Percentiles rank a stretch among this genome's conserved stretches.
These are phyloP conservation scores for Nothocercus julius DNA, from an alignment of 2,113 vertebrate species.

Conservation along the genomic window DNA sequence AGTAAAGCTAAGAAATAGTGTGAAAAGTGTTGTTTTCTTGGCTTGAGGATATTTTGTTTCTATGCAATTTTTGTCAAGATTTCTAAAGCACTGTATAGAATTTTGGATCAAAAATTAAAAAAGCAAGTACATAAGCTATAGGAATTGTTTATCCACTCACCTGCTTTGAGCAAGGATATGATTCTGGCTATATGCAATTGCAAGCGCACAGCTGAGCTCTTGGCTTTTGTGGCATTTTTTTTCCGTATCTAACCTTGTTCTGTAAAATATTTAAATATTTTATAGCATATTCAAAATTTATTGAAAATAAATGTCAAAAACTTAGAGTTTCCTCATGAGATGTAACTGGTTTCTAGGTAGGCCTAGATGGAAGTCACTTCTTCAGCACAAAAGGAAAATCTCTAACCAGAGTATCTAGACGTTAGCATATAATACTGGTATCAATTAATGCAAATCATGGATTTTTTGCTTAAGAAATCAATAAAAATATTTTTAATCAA, in stretches of 20 bases:
- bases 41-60: neutral
- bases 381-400: neutral
- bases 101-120: neutral
- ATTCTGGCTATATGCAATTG: neutral
- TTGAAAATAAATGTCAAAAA: neutral
- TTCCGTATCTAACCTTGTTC: neutral
- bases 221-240: neutral
- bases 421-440: neutral
- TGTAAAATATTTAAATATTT: neutral
- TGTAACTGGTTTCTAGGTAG: neutral
- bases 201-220: neutral
- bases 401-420: neutral
- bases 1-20: neutral
- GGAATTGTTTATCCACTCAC: neutral
- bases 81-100: neutral
- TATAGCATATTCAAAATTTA: neutral
- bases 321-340: neutral
- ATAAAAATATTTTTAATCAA: neutral
- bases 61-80: neutral
- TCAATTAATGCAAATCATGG: neutral
- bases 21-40: neutral
- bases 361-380: neutral
- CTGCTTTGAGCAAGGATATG: neutral
- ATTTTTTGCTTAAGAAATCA: neutral
- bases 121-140: rapidly evolving